A percentile compares a stretch with the other conserved stretches of the same genome.
Conservation (phyloP, 2,113 vertebrate species). For the Eonycteris spelaea region DNA sequence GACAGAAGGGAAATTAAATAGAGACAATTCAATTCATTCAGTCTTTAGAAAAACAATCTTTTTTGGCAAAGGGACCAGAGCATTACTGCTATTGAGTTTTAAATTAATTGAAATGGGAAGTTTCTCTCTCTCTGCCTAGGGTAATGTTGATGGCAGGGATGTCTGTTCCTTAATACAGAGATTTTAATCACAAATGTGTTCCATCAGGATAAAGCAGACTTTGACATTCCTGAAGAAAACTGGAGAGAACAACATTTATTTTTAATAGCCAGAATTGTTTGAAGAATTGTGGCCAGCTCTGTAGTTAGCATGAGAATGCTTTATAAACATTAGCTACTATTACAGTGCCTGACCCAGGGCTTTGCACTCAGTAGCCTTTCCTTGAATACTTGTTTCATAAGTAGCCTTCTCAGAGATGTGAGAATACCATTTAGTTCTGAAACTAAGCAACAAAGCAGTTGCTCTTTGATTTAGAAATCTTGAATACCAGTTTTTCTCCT, state of each 20-base stretch:
- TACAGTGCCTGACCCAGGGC: not conserved
- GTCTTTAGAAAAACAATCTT: not conserved
- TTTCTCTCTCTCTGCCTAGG: not conserved
- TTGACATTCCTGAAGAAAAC: not conserved
- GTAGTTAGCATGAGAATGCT: not conserved
- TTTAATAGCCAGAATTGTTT: not conserved
- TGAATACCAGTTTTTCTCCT: not conserved
- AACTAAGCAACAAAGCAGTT: not conserved
- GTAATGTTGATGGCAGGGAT: not conserved
- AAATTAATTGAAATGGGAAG: slow-evolving; percentile 26
- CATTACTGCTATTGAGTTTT: not conserved
- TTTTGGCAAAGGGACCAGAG: not conserved
- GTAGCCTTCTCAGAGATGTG: not conserved
- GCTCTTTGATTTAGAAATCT: not conserved
- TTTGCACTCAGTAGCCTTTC: not conserved
- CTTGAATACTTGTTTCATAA: not conserved
- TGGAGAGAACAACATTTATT: not conserved
- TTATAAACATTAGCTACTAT: not conserved
- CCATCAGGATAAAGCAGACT: not conserved
- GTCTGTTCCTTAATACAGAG: not conserved
- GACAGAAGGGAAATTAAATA: not conserved
- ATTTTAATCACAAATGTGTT: not conserved
- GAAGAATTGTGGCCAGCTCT: not conserved
- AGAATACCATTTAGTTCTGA: not conserved
- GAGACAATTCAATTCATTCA: not conserved